Conservation (phyloP, 92 coral and sea anemone genomes). For the Blastomussa wellsi region DNA sequence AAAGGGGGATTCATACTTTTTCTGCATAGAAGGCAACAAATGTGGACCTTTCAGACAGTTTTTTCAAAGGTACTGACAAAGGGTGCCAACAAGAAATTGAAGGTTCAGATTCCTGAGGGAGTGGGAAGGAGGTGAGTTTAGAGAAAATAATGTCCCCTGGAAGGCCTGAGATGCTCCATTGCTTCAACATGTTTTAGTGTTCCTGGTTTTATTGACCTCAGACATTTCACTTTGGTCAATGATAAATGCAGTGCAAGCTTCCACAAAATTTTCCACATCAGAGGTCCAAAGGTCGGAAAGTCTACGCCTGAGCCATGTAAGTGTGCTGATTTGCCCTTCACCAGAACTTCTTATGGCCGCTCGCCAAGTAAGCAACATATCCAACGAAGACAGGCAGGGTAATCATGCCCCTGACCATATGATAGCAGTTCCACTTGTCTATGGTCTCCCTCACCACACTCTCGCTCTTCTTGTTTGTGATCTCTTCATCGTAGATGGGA, state of each 20-base stretch:
- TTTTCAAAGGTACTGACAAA: no score
- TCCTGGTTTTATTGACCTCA: no score
- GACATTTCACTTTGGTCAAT: neutral
- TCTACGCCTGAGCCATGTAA: neutral
- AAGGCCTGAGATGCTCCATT: no score
- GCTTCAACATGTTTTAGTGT: no score
- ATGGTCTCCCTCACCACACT: slow-evolving; percentile 71
- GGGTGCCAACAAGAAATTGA: no score
- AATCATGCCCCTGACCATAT: slow-evolving; percentile 67
- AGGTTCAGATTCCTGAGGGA: no score
- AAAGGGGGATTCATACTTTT: no score
- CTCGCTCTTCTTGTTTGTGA: slow-evolving; percentile 73
- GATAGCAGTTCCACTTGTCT: slow-evolving; percentile 76
- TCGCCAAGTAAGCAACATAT: slow-evolving; percentile 59
- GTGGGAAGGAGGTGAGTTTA: no score
- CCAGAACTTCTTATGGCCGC: slow-evolving; percentile 47
- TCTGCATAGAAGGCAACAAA: no score
- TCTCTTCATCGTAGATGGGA: slow-evolving; percentile 81
- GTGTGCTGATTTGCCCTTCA: slow-evolving; percentile 13
- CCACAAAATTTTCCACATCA: neutral
- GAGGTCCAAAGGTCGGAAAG: neutral
- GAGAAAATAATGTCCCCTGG: no score
- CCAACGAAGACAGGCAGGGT: slow-evolving; percentile 64
- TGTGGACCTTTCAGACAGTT: no score
- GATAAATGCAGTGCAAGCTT: neutral